phyloP scores from a whole-genome alignment of 2,113 vertebrate species.

The Aegithalos caudatus region DNA sequence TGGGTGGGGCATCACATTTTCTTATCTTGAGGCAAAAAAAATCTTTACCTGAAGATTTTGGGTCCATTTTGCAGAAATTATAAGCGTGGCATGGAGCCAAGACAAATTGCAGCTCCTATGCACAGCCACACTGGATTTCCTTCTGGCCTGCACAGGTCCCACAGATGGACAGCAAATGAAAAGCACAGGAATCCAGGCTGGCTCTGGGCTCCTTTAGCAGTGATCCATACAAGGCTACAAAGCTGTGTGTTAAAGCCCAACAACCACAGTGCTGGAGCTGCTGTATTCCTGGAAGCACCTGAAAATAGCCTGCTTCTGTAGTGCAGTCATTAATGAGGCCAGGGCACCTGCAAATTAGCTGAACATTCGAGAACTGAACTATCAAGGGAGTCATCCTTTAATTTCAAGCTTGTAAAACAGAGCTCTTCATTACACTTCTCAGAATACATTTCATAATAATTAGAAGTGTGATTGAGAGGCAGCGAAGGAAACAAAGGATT shows the following conservation, averaged over 20 bases:
- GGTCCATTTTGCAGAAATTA: neutral
- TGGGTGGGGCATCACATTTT: neutral
- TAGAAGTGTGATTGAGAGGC: neutral
- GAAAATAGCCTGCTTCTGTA: neutral
- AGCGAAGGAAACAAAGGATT: neutral
- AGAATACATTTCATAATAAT: slow-evolving; percentile 19
- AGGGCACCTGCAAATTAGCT: neutral
- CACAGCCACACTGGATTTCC: neutral
- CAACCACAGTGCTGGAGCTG: neutral
- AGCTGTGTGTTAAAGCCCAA: neutral
- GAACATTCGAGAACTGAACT: neutral
- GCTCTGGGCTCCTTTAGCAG: neutral
- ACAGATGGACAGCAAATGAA: neutral
- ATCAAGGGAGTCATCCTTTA: neutral
- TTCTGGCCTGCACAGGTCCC: neutral
- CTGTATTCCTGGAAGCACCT: neutral
- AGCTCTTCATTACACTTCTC: slow-evolving; percentile 12
- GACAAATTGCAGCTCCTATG: neutral
- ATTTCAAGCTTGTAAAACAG: slow-evolving; percentile 27
- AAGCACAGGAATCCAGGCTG: neutral
- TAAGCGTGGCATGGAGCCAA: neutral
- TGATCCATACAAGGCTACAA: neutral
- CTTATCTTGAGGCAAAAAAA: neutral
- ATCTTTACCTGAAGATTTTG: neutral
- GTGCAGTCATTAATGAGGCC: neutral